Conservation (phyloP, 2,888 invertebrate species). For the Diplazon laetatorius region DNA sequence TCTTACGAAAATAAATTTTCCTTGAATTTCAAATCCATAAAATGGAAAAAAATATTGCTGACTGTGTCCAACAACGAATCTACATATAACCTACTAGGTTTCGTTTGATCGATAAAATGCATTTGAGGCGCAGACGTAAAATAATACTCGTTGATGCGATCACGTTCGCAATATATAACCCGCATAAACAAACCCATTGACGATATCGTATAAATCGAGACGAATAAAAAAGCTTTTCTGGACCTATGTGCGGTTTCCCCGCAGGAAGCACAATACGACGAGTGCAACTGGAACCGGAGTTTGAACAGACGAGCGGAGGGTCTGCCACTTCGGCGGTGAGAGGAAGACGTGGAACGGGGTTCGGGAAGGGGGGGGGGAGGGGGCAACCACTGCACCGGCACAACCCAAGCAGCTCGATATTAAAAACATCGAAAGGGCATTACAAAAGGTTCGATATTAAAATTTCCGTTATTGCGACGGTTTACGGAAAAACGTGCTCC, state of each 20-base stretch:
- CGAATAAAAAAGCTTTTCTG: conserved; percentile 8
- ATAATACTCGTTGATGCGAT: neutral
- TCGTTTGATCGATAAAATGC: neutral
- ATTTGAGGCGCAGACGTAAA: neutral
- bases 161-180: conserved; percentile 1
- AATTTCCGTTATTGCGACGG: conserved; percentile 54
- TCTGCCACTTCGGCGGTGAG: conserved; percentile 1
- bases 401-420: conserved; percentile 54
- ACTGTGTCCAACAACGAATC: neutral
- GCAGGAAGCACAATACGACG: conserved; percentile 13
- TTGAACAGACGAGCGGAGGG: neutral
- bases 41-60: neutral
- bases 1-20: neutral
- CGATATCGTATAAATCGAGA: conserved; percentile 4
- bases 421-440: conserved; percentile 66
- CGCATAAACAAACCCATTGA: neutral
- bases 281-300: neutral
- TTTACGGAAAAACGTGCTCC: conserved; percentile 53
- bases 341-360: too few species aligned
- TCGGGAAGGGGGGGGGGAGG: neutral
- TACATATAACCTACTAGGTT: neutral
- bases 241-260: conserved; percentile 12
- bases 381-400: neutral
- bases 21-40: neutral
- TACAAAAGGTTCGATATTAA: conserved; percentile 61